Base-by-base conservation (phyloP, 2,888 invertebrate genomes). In the Oasisia sp. region DNA sequence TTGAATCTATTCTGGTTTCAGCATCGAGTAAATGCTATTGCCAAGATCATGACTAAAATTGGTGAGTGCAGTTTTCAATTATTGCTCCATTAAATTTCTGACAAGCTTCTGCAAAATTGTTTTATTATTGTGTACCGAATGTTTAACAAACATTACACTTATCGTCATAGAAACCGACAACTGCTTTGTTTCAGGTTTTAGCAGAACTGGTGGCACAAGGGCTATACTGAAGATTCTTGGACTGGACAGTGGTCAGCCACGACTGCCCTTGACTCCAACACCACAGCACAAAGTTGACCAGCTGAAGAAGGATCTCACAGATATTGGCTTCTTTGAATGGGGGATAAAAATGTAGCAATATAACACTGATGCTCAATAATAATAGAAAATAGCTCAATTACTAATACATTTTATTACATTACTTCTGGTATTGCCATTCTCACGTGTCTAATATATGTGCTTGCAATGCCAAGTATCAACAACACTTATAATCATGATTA, bases 301-400 rank as follows among this genome's bases (percentile, higher is more conserved):
- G 32, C 50, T 93, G 56, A 50, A 91, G 89, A 38, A 91, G 89
- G 93, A 93, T n/a, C 91, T 93, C 32, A 50, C 32, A 14, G 91
- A 92, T n/a, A 92, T 93, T 44, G 93, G 93, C 32, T 93, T 91
- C 91, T 93, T 92, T 45, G 91, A 93, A 32, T 93, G 93, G 93
- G 93, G 93, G 5, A 1, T 92, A 12, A 90, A 45, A 89, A 90
- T 5, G 89, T 32, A 44, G 44, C n/a, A 44, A 44, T 90, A 90
- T 32, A 90, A 27, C 5, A 19, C 19, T 7, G n/a, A 5, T 19
- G n/a, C 27, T 27, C 5, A 27, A 19, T 74, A 27, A 74, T 74
- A 4, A 74, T 74, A 27, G 1, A 27, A 7, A 74, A n/a, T 27
- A 74, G n/a, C 7, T 27, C 1, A 38, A 38, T 38, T 38, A 38